Percentiles rank a stretch among this genome's conserved stretches.
Conservation (phyloP, 2,888 invertebrate genomes). For the Brassicogethes aeneus region DNA sequence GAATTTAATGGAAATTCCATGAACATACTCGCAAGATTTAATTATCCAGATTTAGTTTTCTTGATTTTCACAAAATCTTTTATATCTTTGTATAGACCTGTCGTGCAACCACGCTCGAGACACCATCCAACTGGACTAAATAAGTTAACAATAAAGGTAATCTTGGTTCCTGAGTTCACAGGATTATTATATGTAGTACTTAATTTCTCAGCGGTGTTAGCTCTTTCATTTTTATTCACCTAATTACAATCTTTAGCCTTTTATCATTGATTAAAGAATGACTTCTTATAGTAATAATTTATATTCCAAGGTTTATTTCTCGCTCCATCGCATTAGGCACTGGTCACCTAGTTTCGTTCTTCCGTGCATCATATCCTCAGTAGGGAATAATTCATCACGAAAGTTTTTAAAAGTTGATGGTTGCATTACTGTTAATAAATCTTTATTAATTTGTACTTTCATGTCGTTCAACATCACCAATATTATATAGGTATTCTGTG, state of each 20-base stretch:
- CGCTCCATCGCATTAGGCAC: slow-evolving; percentile 4
- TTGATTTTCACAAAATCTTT: background rate
- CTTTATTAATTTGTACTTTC: slow-evolving; percentile 22
- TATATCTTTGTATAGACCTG: slow-evolving; percentile 8
- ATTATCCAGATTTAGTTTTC: background rate
- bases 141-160: background rate
- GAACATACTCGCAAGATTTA: slow-evolving; percentile 2
- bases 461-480: slow-evolving; percentile 22
- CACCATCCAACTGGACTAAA: slow-evolving; percentile 7
- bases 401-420: slow-evolving; percentile 28
- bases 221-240: background rate
- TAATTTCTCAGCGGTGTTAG: background rate
- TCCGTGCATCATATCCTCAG: slow-evolving; percentile 21
- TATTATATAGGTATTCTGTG: background rate
- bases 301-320: slow-evolving; percentile 4
- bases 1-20: too few relatives aligned
- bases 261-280: slow-evolving; percentile 7
- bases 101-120: slow-evolving; percentile 11
- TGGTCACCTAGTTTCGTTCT: slow-evolving; percentile 7
- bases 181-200: background rate
- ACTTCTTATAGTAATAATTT: slow-evolving; percentile 1
- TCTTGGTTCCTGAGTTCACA: background rate
- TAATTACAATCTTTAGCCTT: slow-evolving; percentile 6
- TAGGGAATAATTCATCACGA: slow-evolving; percentile 25
- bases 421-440: slow-evolving; percentile 24